A percentile compares a stretch with the other conserved stretches of the same genome.
phyloP scores from a whole-genome alignment of 2,797 vertebrate species.

The Myotis planiceps region DNA sequence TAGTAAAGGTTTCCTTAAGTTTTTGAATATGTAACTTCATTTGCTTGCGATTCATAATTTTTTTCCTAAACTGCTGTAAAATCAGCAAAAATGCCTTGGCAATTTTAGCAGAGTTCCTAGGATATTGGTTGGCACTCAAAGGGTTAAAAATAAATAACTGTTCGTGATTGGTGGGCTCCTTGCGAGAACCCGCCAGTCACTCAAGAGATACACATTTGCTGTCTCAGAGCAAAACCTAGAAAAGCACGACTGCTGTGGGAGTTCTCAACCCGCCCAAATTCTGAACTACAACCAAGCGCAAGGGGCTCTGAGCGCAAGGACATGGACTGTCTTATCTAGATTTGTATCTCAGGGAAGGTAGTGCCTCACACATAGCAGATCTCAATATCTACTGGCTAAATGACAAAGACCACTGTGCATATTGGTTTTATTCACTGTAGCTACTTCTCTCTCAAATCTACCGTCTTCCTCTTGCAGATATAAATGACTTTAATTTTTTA shows the following conservation, averaged over 20 bases:
- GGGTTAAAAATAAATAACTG: neutral
- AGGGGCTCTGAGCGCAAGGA: neutral
- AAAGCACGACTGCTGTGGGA: neutral
- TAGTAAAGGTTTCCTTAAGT: no score
- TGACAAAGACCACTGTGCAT: neutral
- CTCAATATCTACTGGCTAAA: neutral
- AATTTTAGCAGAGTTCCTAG: no score
- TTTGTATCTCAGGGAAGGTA: neutral
- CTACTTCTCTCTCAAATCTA: neutral
- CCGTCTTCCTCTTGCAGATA: neutral
- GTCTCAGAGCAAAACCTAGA: neutral
- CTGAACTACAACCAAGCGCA: neutral
- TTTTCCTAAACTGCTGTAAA: no score
- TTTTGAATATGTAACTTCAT: no score
- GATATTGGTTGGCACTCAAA: no score
- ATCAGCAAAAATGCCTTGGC: no score
- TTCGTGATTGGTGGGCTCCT: neutral
- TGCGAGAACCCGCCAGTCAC: neutral
- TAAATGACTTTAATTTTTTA: neutral
- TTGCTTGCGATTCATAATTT: no score
- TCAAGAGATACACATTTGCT: neutral
- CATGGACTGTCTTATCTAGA: rapidly evolving
- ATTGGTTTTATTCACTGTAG: neutral
- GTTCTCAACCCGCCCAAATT: neutral
- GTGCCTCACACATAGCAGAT: neutral